Conservation (phyloP, 2,113 vertebrate species). For the Solea senegalensis region DNA sequence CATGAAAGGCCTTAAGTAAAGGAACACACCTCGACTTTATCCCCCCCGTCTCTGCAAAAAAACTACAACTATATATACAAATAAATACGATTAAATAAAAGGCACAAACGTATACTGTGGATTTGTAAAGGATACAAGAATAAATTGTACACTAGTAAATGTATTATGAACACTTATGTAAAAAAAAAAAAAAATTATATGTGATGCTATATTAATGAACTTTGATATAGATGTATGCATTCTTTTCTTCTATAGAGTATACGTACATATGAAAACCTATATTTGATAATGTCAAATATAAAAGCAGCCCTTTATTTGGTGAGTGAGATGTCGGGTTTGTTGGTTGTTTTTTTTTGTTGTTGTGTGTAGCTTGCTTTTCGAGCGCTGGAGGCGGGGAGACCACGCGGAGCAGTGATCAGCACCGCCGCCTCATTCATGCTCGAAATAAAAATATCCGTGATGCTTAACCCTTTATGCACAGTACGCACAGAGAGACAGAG, state of each 20-base stretch:
- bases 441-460: not conserved
- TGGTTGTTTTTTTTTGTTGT: slow-evolving; percentile 39
- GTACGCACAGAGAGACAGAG: not conserved
- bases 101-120: slow-evolving; percentile 78
- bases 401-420: slow-evolving; percentile 40
- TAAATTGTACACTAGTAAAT: slow-evolving; percentile 61
- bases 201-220: slow-evolving; percentile 72
- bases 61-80: not conserved
- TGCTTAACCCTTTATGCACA: slow-evolving; percentile 25
- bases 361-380: slow-evolving; percentile 42
- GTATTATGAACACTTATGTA: slow-evolving; percentile 67
- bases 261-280: slow-evolving; percentile 68
- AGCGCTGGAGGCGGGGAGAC: slow-evolving; percentile 43
- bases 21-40: slow-evolving; percentile 62
- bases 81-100: slow-evolving; percentile 10
- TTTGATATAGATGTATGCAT: slow-evolving; percentile 78
- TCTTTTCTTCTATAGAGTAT: slow-evolving; percentile 67
- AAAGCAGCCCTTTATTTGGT: slow-evolving; percentile 71
- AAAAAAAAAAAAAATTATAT: slow-evolving; percentile 51
- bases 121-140: slow-evolving; percentile 69
- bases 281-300: slow-evolving; percentile 79
- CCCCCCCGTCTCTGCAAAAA: slow-evolving; percentile 54
- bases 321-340: slow-evolving; percentile 50
- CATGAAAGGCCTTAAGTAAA: slow-evolving; percentile 79
- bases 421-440: not conserved